Base-by-base conservation (phyloP, 1,140 invertebrate species). In the Melanaphis sacchari region DNA sequence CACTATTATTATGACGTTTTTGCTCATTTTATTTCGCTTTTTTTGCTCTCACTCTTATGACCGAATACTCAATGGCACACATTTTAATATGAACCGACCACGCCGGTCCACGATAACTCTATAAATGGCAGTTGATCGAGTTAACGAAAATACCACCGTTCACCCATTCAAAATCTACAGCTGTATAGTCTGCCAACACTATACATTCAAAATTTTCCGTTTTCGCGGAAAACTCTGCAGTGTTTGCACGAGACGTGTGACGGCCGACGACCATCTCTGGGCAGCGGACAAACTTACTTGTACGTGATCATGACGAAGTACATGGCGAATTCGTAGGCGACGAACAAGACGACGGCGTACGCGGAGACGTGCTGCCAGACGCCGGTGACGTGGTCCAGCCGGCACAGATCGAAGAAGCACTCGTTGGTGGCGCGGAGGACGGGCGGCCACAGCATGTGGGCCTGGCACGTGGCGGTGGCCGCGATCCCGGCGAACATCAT, bases 361-460 rank as follows among this genome's bases (percentile, higher is more conserved):
- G 90, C 90, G 2, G 90, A 36, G 36, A 82, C 82, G 46, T 46
- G 36, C n/a, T 92, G 90, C 43, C 76, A 46, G 41, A 24, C 21
- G 2, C 41, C 90, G 36, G 43, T 26, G 76, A 92, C 43, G 66
- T 92, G 41, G 66, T 26, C n/a, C n/a, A 81, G 11, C n/a, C 2
- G 90, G 66, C 90, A 92, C 21, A 92, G 90, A 2, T 92, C 41
- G 66, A 46, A 81, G 43, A 92, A 92, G 24, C 90, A 92, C 21
- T 92, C 90, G 46, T 92, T 82, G 18, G 38, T 21, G 43, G 36
- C 90, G 9, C 66, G 90, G 26, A 15, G 6, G 41, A 92, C 90
- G 59, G 90, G 26, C 9, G 90, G 90, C 90, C 90, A 81, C n/a
- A 82, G 43, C 31, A 92, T 21, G 7, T 82, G 66, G 4, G 36